Evolutionary conservation across 2,888 invertebrate species (phyloP).

Genomic region (Koerneria pararmatus): DNA sequence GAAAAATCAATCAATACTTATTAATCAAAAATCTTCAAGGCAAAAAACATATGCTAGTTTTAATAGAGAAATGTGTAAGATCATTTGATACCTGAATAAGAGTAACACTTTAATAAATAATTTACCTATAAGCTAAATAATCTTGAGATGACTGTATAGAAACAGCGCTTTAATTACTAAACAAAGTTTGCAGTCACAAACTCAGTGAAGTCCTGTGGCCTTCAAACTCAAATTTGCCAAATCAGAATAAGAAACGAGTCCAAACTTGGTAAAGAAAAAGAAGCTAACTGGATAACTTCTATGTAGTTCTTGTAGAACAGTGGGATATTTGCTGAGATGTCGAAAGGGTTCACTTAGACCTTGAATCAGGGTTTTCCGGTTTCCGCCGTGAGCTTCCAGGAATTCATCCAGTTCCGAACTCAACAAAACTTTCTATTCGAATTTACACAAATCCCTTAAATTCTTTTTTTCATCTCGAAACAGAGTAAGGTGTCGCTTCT

Average conservation of each 20-base stretch:
- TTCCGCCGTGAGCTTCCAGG: conserved; percentile 84
- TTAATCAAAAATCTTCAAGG: too few relatives aligned
- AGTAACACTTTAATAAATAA: too few relatives aligned
- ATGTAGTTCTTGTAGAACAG: conserved; percentile 82
- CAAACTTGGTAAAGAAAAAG: conserved; percentile 10
- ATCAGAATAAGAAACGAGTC: too few relatives aligned
- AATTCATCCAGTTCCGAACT: conserved; percentile 61
- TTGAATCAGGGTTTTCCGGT: conserved; percentile 69
- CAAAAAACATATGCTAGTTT: too few relatives aligned
- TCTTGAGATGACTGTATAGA: too few relatives aligned
- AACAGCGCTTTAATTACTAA: too few relatives aligned
- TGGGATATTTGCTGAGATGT: conserved; percentile 85
- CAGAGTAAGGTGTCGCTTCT: not conserved
- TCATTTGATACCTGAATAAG: too few relatives aligned
- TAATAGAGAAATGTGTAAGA: too few relatives aligned
- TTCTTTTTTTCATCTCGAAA: not conserved
- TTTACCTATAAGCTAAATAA: too few relatives aligned
- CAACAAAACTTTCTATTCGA: conserved; percentile 8
- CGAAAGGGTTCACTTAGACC: conserved; percentile 91
- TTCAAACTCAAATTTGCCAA: too few relatives aligned
- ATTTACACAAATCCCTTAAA: not conserved
- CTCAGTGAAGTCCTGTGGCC: too few relatives aligned
- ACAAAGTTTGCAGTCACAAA: too few relatives aligned
- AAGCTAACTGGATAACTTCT: conserved; percentile 75
- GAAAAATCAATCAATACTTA: conserved; percentile 13